Evolutionary conservation across 2,113 vertebrate genomes (phyloP).

Genomic region (Lipophrys pholis): DNA sequence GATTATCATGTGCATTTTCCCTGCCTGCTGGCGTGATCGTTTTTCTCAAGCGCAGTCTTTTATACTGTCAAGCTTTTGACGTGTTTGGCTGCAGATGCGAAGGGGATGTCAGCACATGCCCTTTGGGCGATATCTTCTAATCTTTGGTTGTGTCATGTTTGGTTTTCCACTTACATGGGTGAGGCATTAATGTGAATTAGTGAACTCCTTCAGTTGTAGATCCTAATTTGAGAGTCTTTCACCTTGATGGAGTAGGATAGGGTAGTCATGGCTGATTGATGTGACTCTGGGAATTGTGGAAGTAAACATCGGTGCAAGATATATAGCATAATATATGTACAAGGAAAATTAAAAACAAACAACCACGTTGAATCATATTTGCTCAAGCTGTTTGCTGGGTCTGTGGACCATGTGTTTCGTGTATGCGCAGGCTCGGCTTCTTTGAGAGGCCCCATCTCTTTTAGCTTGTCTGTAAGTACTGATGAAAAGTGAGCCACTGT

Average conservation of each 20-base stretch:
- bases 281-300: background rate
- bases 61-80: slow-evolving; percentile 27
- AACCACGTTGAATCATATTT: too few relatives aligned
- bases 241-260: slow-evolving; percentile 15
- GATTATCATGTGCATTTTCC: slow-evolving; percentile 1
- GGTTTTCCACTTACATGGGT: slow-evolving; percentile 25
- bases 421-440: slow-evolving; percentile 29
- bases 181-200: slow-evolving; percentile 37
- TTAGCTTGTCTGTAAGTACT: slow-evolving; percentile 37
- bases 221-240: slow-evolving; percentile 37
- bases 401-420: slow-evolving; percentile 63
- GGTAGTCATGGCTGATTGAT: too few relatives aligned
- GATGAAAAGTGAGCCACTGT: slow-evolving; percentile 54
- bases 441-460: slow-evolving; percentile 33
- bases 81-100: slow-evolving; percentile 44
- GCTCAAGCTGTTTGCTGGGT: slow-evolving; percentile 2
- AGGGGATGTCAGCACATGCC: slow-evolving; percentile 50
- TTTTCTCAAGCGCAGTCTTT: slow-evolving; percentile 24
- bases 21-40: background rate
- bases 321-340: background rate
- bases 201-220: slow-evolving; percentile 26
- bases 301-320: slow-evolving; percentile 3
- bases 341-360: too few relatives aligned
- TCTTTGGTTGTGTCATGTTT: slow-evolving; percentile 35
- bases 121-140: slow-evolving; percentile 27